phyloP scores from a whole-genome alignment of 2,888 invertebrate species.

The Nephrotoma guestfalica region DNA sequence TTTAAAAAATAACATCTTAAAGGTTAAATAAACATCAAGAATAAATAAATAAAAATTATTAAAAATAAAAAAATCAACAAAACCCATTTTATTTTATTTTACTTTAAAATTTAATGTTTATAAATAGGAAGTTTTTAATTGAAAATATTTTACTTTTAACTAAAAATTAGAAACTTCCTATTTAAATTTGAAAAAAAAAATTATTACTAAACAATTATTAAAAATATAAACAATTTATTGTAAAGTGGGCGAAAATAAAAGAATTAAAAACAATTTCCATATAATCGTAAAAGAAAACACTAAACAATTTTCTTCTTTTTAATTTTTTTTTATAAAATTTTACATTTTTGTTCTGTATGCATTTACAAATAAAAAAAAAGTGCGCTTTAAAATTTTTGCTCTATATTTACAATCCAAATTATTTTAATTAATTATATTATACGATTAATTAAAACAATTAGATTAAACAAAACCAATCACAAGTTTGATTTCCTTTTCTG shows the following conservation, averaged over 20 bases:
- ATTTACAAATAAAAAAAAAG: neutral
- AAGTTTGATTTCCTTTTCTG: neutral
- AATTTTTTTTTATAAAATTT: neutral
- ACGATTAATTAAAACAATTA: neutral
- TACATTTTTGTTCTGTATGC: neutral
- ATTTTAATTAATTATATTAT: neutral
- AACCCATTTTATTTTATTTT: constrained; percentile 1
- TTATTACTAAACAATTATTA: neutral
- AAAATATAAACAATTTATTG: neutral
- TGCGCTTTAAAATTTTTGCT: neutral
- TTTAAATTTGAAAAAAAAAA: neutral
- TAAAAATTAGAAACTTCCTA: neutral
- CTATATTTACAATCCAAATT: neutral
- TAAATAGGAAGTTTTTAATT: neutral
- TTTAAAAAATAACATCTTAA: neutral
- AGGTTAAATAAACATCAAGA: neutral
- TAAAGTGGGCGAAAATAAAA: neutral
- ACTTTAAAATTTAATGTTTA: neutral
- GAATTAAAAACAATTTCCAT: neutral
- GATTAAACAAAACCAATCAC: neutral
- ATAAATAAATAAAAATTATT: neutral
- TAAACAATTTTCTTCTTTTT: neutral
- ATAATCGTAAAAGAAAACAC: neutral
- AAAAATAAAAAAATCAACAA: neutral
- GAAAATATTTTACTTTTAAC: neutral